A percentile compares a stretch with the other conserved stretches of the same genome.
Evolutionary conservation across 2,113 vertebrate species (phyloP).

Genomic region (Misgurnus anguillicaudatus): DNA sequence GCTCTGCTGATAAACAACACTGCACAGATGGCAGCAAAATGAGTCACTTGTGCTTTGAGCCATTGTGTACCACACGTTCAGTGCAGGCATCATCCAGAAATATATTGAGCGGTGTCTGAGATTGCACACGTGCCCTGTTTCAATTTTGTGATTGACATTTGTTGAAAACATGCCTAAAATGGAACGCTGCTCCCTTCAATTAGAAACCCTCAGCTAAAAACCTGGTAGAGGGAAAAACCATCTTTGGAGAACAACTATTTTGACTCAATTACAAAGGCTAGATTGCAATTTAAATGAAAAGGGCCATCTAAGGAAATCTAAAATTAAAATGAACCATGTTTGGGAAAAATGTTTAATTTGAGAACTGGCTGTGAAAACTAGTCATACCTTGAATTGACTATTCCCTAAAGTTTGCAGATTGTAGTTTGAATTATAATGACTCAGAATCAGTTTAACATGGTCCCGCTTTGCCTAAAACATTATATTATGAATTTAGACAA

Average conservation of each 20-base stretch:
- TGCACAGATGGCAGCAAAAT: slow-evolving; percentile 52
- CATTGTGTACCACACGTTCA: slow-evolving; percentile 39
- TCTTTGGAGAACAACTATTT: slow-evolving; percentile 13
- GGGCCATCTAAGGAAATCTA: not conserved
- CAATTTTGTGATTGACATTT: slow-evolving; percentile 9
- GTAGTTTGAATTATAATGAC: too few species aligned
- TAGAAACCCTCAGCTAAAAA: not conserved
- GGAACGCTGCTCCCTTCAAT: not conserved
- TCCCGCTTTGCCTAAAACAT: too few species aligned
- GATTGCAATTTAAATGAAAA: not conserved
- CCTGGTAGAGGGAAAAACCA: slow-evolving; percentile 5
- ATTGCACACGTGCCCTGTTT: not conserved
- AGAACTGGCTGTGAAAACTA: not conserved
- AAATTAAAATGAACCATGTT: not conserved
- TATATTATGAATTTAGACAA: too few species aligned
- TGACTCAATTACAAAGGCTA: not conserved
- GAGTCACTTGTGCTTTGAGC: slow-evolving; percentile 46
- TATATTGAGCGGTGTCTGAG: slow-evolving; percentile 4
- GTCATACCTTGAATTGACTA: too few species aligned
- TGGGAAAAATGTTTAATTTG: not conserved
- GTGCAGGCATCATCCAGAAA: slow-evolving; percentile 19
- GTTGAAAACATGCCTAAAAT: not conserved
- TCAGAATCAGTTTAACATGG: too few species aligned
- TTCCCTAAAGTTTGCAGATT: too few species aligned
- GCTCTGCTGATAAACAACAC: slow-evolving; percentile 41